phyloP scores from a whole-genome alignment of 1,140 invertebrate genomes.

The Mycetomoellerius zeteki region DNA sequence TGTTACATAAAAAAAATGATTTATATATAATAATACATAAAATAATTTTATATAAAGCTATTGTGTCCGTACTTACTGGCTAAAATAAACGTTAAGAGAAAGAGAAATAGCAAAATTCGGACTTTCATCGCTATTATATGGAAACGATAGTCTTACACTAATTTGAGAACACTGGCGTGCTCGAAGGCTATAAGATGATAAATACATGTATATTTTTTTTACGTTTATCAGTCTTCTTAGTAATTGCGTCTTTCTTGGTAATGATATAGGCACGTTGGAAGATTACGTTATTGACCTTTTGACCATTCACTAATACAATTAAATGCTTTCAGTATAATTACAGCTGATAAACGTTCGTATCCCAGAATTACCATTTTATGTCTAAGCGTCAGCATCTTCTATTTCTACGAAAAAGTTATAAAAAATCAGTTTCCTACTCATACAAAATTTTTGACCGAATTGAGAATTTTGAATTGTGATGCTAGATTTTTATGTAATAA shows the following conservation, averaged over 20 bases:
- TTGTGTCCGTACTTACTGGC: conserved; percentile 45
- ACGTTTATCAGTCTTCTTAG: conserved; percentile 39
- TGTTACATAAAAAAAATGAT: neutral
- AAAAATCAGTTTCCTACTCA: neutral
- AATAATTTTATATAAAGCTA: conserved; percentile 10
- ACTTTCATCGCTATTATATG: conserved; percentile 43
- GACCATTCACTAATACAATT: conserved; percentile 14
- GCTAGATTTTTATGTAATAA: neutral
- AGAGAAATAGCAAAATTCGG: conserved; percentile 51
- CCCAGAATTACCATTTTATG: neutral
- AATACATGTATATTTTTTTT: conserved; percentile 2
- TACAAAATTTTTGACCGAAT: neutral
- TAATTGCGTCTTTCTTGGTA: conserved; percentile 8
- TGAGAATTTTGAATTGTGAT: neutral
- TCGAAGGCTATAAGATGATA: neutral
- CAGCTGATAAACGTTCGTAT: conserved; percentile 29
- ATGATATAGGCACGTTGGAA: neutral
- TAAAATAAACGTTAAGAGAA: conserved; percentile 1
- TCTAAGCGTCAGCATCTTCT: neutral
- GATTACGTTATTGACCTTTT: conserved; percentile 26
- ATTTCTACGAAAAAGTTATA: conserved; percentile 15
- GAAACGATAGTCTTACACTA: neutral
- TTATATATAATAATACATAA: conserved; percentile 23
- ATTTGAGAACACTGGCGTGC: neutral
- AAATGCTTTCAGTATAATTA: neutral